Percentiles rank a stretch among this genome's conserved stretches.
phyloP scores from a whole-genome alignment of 2,888 invertebrate species.

The Microctonus hyperodae region DNA sequence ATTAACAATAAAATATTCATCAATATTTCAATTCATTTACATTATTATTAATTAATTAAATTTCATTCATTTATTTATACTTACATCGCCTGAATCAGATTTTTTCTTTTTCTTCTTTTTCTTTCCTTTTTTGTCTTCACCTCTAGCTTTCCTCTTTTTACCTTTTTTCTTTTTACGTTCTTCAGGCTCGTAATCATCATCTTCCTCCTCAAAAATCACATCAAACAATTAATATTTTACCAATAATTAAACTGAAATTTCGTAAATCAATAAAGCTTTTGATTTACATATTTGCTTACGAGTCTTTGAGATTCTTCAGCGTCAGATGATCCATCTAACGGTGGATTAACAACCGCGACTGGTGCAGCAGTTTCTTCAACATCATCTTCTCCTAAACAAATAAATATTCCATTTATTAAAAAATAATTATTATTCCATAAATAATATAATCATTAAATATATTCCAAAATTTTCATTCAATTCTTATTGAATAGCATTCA shows the following conservation, averaged over 20 bases:
- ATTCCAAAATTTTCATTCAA: no score
- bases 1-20: constrained; percentile 22
- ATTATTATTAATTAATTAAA: constrained; percentile 11
- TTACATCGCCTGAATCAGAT: constrained; percentile 86
- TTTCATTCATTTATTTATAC: constrained; percentile 27
- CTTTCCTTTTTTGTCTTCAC: constrained; percentile 91
- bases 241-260: constrained; percentile 20
- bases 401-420: constrained; percentile 17
- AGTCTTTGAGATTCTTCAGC: constrained; percentile 70
- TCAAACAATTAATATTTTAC: constrained; percentile 13
- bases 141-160: constrained; percentile 89
- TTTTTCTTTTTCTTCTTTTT: constrained; percentile 95
- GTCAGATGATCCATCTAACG: constrained; percentile 76
- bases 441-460: no score
- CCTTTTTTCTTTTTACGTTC: constrained; percentile 91
- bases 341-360: constrained; percentile 63
- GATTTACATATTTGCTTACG: constrained; percentile 42
- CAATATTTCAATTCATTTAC: constrained; percentile 19
- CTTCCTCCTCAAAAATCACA: constrained; percentile 70
- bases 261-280: constrained; percentile 28
- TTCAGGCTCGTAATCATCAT: constrained; percentile 87
- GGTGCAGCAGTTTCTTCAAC: constrained; percentile 71
- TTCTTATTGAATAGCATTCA: neutral
- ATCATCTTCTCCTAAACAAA: constrained; percentile 70
- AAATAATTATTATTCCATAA: constrained; percentile 12